Evolutionary conservation across 2,888 invertebrate species (phyloP).

Genomic region (Tenthredo scrophulariae): DNA sequence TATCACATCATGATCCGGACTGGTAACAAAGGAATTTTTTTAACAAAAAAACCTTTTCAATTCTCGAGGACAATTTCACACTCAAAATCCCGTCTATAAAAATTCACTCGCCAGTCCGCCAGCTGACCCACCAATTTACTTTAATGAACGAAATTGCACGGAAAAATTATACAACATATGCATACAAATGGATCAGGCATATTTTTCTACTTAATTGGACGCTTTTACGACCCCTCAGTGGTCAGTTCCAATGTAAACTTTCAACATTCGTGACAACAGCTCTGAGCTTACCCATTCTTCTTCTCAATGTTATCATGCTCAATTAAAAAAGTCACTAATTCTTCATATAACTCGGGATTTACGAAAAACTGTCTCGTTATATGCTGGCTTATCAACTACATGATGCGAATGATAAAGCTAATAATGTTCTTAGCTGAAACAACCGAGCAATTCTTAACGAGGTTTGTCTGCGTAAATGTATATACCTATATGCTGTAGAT

Average conservation of each 20-base stretch:
- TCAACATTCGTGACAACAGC: slow-evolving; percentile 7
- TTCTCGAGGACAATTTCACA: slow-evolving; percentile 32
- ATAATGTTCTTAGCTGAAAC: slow-evolving; percentile 17
- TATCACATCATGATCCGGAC: slow-evolving; percentile 25
- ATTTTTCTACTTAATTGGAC: slow-evolving; percentile 25
- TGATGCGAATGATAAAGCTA: background rate
- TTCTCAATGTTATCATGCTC: background rate
- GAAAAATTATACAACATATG: slow-evolving; percentile 45
- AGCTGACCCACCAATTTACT: slow-evolving; percentile 31
- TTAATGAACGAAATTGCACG: slow-evolving; percentile 46
- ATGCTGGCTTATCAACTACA: background rate
- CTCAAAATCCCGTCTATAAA: slow-evolving; percentile 14
- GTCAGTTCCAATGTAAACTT: background rate
- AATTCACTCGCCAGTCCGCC: slow-evolving; percentile 1
- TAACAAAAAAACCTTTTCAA: background rate
- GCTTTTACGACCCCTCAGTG: background rate
- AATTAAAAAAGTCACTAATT: background rate
- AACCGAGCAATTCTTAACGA: slow-evolving; percentile 8
- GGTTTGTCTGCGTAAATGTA: background rate
- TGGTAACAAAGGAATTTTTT: slow-evolving; percentile 12
- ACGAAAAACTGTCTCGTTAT: background rate
- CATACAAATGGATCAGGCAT: slow-evolving; percentile 23
- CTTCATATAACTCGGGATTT: background rate
- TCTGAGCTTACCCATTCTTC: background rate
- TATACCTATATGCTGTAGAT: background rate